These are phyloP conservation scores for Eubasilissa regina DNA, from an alignment of 1,140 invertebrate species.

Conservation along the genomic window DNA sequence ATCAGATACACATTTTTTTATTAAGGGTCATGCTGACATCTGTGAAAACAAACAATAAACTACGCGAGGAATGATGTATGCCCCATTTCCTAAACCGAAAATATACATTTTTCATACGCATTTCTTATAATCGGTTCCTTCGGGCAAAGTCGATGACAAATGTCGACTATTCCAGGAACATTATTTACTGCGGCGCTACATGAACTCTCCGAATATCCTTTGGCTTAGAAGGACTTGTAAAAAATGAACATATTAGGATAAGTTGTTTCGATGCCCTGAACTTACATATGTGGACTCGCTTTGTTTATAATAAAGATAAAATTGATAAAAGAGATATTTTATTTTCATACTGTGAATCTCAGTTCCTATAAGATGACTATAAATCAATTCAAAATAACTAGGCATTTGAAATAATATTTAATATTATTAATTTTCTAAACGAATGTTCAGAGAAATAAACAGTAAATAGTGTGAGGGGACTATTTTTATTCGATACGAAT, in stretches of 20 bases:
- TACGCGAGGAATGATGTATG: conserved; percentile 42
- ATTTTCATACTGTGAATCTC: no score
- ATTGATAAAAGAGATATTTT: not conserved
- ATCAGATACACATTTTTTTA: conserved; percentile 48
- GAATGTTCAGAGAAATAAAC: no score
- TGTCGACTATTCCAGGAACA: conserved; percentile 30
- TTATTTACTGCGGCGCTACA: conserved; percentile 31
- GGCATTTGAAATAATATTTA: no score
- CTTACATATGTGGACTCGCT: conserved; percentile 7
- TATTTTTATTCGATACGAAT: no score
- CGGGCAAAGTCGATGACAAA: conserved; percentile 34
- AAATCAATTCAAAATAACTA: no score
- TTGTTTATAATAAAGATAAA: conserved; percentile 16
- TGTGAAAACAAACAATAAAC: conserved; percentile 45
- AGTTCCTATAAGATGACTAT: no score
- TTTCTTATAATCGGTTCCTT: conserved; percentile 25
- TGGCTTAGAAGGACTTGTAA: conserved; percentile 16
- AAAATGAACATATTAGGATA: conserved; percentile 24
- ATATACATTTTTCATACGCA: conserved; percentile 49
- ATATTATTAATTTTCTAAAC: no score
- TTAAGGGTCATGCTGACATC: conserved; percentile 39
- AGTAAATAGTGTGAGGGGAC: no score
- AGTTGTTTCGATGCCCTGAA: not conserved
- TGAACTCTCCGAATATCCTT: conserved; percentile 17
- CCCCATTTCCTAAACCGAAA: conserved; percentile 46